Percentiles rank a stretch among this genome's conserved stretches.
Conservation (phyloP, 2,888 invertebrate genomes). For the Bruchidius siliquastri region DNA sequence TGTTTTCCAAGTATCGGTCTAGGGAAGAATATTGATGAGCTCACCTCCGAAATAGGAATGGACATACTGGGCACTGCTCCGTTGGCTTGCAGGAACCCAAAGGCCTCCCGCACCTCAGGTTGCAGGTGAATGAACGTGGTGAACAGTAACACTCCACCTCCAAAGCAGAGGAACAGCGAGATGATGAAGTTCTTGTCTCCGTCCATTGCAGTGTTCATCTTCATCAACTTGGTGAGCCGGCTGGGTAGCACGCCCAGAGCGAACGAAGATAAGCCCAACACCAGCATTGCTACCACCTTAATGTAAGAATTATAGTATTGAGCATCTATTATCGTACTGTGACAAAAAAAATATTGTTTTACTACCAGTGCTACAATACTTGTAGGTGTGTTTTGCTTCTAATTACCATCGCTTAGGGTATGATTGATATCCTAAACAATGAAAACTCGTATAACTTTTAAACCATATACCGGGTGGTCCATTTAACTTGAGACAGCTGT, state of each 20-base stretch:
- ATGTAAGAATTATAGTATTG: neutral
- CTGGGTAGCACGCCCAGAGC: constrained; percentile 56
- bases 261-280: constrained; percentile 56
- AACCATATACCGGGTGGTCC: too few relatives aligned
- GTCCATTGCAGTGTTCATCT: constrained; percentile 35
- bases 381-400: too few relatives aligned
- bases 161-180: constrained; percentile 58
- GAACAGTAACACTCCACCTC: constrained; percentile 61
- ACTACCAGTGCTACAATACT: too few relatives aligned
- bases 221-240: constrained; percentile 40
- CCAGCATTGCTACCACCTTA: constrained; percentile 55
- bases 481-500: too few relatives aligned
- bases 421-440: too few relatives aligned
- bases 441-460: too few relatives aligned
- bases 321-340: too few relatives aligned
- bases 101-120: constrained; percentile 60
- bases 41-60: neutral
- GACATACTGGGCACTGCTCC: constrained; percentile 46
- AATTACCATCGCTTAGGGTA: too few relatives aligned
- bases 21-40: too few relatives aligned
- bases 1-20: too few relatives aligned
- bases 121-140: constrained; percentile 62
- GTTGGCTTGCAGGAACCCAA: constrained; percentile 47
- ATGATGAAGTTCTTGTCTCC: constrained; percentile 51
- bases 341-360: too few relatives aligned